phyloP scores from a whole-genome alignment of 1,140 invertebrate species.

The Drosophila navojoa region DNA sequence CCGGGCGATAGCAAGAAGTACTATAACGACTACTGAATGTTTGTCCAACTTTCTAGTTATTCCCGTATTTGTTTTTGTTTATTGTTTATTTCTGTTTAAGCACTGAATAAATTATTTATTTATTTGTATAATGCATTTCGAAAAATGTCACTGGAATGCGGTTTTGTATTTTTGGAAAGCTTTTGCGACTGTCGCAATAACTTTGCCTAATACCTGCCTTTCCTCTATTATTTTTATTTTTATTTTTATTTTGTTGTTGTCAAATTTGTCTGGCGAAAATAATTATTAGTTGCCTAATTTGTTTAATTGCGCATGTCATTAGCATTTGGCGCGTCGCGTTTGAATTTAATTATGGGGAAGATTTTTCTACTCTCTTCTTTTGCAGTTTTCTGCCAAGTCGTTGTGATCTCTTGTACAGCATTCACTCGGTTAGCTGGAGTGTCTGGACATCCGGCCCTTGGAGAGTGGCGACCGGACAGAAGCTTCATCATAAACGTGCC shows the following conservation, averaged over 20 bases:
- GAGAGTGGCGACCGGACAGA: conserved; percentile 20
- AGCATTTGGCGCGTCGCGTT: conserved; percentile 43
- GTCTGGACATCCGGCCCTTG: conserved; percentile 18
- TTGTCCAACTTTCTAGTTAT: conserved; percentile 22
- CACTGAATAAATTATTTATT: conserved; percentile 78
- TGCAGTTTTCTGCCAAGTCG: not conserved
- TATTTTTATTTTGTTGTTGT: conserved; percentile 5
- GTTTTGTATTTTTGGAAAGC: conserved; percentile 12
- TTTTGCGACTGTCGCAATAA: conserved; percentile 35
- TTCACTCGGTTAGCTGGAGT: not conserved
- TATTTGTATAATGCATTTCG: conserved; percentile 66
- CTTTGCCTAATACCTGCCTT: not conserved
- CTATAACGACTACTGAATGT: conserved; percentile 54
- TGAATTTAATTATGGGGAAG: conserved; percentile 45
- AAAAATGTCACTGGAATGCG: conserved; percentile 38
- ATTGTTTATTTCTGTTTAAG: conserved; percentile 62
- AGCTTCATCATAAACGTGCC: conserved; percentile 31
- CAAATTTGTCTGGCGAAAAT: not conserved
- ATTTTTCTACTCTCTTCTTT: not conserved
- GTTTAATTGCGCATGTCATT: conserved; percentile 62
- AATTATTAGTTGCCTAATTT: conserved; percentile 49
- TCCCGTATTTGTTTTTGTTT: conserved; percentile 50
- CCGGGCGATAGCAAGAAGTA: conserved; percentile 73
- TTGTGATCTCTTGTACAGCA: not conserved
- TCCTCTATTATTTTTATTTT: not conserved